Base-by-base conservation (phyloP, 2,797 vertebrate genomes). In the Diceros bicornis region DNA sequence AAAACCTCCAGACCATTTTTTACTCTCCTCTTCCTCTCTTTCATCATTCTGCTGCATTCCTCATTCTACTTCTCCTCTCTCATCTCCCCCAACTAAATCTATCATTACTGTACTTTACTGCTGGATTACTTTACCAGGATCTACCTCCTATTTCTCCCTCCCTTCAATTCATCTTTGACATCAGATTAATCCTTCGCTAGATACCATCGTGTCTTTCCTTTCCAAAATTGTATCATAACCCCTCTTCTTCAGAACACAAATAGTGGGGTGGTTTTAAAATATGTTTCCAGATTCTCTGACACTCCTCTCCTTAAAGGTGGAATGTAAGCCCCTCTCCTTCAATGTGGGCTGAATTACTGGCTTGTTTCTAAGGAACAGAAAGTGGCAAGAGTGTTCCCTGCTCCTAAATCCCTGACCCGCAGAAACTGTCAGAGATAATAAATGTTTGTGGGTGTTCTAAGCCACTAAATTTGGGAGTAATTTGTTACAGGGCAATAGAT, bases 261-360 rank as follows among this genome's bases (percentile, higher is more conserved):
- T 34, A 68, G 41, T 17, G 13, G 21, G 37, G 62, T 84, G 21
- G 90, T 69, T 90, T 94, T 82, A 75, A 93, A 96, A 81, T 34
- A 7, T 41, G 55, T 59, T 95, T 75, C 86, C 66, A 75, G 95
- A 86, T 29, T 72, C 82, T 69, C 37, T 4, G 20, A 92, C 75
- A 94, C 27, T 71, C 47, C n/a, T 62, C 32, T 92, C 29, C 78
- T 93, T 82, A 57, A 95, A 94, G 17, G 16, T 32, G 21, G 68
- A 94, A 68, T 9, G 29, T 32, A 86, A n/a, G 11, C 25, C 74
- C 62, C 23, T 59, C 34, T n/a, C 62, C 69, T 23, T 20, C 25
- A 72, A 52, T 10, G 41, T 62, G 32, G 52, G 41, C 10, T 74
- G 44, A n/a, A 55, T 68, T 41, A 74, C 14, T n/a, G 52, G 47